Percentiles rank a stretch among this genome's conserved stretches.
Evolutionary conservation across 1,140 invertebrate genomes (phyloP).

Genomic region (Odontomachus brunneus): DNA sequence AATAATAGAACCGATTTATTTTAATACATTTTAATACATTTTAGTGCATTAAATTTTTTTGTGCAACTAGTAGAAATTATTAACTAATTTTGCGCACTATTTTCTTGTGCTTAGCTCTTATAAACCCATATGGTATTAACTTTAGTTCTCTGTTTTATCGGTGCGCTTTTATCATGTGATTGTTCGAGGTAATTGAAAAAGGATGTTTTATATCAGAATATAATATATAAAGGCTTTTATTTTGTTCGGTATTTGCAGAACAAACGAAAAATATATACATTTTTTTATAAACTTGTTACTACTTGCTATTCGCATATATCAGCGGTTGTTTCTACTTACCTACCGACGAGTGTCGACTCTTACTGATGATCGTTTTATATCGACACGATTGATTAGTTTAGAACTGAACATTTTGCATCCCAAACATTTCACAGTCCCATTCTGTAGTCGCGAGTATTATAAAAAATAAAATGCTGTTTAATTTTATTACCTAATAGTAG

Average conservation of each 20-base stretch:
- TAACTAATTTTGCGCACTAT: no score
- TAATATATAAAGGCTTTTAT: background rate
- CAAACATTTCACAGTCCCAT: background rate
- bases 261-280: background rate
- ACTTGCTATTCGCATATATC: background rate
- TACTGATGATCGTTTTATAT: background rate
- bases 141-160: background rate
- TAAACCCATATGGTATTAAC: no score
- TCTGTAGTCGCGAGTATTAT: background rate
- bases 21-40: no score
- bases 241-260: background rate
- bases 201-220: background rate
- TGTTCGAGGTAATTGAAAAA: background rate
- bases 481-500: conserved; percentile 2
- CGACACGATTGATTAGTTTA: background rate
- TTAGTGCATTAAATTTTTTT: no score
- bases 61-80: no score
- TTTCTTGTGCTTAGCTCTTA: no score
- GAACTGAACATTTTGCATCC: background rate
- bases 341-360: background rate
- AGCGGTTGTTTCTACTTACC: background rate
- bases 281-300: background rate
- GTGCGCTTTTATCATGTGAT: background rate
- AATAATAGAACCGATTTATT: no score
- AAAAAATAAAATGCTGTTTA: background rate